Percentiles rank a stretch among this genome's conserved stretches.
These are phyloP conservation scores for Athripsodes cinereus DNA, from an alignment of 2,888 invertebrate species.

Conservation along the genomic window DNA sequence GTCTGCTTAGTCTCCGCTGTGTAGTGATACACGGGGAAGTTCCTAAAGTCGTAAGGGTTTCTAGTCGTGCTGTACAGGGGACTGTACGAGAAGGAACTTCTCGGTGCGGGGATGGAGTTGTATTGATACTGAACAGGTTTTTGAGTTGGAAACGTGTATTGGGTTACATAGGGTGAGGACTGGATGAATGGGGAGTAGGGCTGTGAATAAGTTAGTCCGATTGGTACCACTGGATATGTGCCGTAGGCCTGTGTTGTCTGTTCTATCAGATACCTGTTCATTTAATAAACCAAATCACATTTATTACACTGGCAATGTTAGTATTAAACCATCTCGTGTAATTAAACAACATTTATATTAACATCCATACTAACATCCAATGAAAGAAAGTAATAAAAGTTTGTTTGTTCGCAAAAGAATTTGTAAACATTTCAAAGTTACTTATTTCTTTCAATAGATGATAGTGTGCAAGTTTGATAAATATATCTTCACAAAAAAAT, in stretches of 20 bases:
- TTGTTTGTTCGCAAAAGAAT: no score
- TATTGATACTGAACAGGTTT: conserved; percentile 31
- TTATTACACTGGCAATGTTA: conserved; percentile 9
- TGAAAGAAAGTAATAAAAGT: no score
- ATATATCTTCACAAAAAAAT: no score
- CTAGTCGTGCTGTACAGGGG: conserved; percentile 30
- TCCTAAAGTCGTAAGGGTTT: conserved; percentile 29
- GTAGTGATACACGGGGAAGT: conserved; percentile 31
- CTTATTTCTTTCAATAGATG: no score
- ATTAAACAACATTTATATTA: no score
- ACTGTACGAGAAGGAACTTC: conserved; percentile 15
- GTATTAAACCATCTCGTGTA: not conserved
- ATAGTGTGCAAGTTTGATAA: no score
- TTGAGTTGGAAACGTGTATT: conserved; percentile 28
- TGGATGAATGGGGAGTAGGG: conserved; percentile 35
- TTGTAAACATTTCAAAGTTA: no score
- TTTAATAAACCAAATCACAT: conserved; percentile 10
- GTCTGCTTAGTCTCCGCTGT: conserved; percentile 34
- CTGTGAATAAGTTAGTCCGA: conserved; percentile 29
- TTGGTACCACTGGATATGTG: conserved; percentile 24
- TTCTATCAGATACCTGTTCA: conserved; percentile 24
- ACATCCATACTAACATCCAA: no score
- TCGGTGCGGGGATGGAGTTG: conserved; percentile 24
- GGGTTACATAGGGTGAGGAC: conserved; percentile 31
- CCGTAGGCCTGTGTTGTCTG: conserved; percentile 26